Percentiles rank a stretch among this genome's conserved stretches.
Evolutionary conservation across 2,113 vertebrate genomes (phyloP).

Genomic region (Spea bombifrons): DNA sequence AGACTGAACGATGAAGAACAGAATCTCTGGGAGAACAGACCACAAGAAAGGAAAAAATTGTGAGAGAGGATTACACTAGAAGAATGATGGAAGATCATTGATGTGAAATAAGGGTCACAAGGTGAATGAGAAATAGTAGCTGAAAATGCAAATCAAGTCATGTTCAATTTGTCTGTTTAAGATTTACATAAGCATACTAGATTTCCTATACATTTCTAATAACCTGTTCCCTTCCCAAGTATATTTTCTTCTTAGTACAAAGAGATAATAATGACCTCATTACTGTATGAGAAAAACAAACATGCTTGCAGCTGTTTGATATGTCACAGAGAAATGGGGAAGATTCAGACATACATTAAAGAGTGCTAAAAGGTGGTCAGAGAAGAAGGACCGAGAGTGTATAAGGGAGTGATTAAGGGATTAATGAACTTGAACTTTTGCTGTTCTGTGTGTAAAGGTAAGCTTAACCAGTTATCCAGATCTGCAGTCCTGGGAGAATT

Average conservation of each 20-base stretch:
- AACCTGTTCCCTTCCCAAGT: not conserved
- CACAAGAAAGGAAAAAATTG: too few species aligned
- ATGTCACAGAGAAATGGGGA: not conserved
- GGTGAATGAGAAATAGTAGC: not conserved
- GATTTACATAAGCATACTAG: conserved; percentile 7
- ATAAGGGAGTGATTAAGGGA: not conserved
- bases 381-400: not conserved
- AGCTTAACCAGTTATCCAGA: too few species aligned
- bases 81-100: not conserved
- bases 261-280: conserved; percentile 12
- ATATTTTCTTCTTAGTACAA: not conserved
- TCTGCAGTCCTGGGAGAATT: too few species aligned
- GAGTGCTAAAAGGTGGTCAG: not conserved
- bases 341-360: not conserved
- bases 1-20: too few species aligned
- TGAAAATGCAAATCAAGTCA: not conserved
- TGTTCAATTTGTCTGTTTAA: not conserved
- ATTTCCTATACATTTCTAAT: conserved; percentile 20
- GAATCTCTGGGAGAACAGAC: too few species aligned
- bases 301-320: not conserved
- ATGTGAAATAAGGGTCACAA: not conserved
- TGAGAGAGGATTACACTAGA: too few species aligned
- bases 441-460: too few species aligned
- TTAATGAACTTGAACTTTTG: not conserved
- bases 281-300: conserved; percentile 1